Percentiles rank a stretch among this genome's conserved stretches.
Evolutionary conservation across 2,113 vertebrate species (phyloP).

Genomic region (Prolemur simus): DNA sequence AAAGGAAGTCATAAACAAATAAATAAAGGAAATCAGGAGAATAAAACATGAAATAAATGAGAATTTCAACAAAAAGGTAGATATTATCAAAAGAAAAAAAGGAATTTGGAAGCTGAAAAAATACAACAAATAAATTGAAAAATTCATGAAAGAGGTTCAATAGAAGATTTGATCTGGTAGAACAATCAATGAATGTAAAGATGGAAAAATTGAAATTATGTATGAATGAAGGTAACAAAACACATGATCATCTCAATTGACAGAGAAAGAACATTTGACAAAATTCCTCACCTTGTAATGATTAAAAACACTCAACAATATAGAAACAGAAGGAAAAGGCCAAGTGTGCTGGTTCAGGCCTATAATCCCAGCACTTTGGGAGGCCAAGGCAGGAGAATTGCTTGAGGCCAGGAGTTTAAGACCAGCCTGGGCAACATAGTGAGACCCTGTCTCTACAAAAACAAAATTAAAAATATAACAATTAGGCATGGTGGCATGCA

Average conservation of each 20-base stretch:
- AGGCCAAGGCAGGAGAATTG: too few relatives aligned
- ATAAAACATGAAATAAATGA: neutral
- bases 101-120: neutral
- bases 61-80: neutral
- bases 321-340: neutral
- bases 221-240: neutral
- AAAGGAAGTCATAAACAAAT: neutral
- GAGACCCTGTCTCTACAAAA: too few relatives aligned
- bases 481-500: too few relatives aligned
- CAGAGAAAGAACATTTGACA: neutral
- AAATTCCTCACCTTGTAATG: neutral
- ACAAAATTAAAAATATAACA: too few relatives aligned
- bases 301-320: neutral
- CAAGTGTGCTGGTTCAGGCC: too few relatives aligned
- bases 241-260: neutral
- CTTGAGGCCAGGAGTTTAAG: too few relatives aligned
- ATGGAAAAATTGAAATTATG: neutral
- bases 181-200: neutral
- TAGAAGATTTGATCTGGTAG: neutral
- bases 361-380: too few relatives aligned
- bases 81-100: neutral
- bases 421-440: too few relatives aligned
- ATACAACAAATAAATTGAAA: neutral
- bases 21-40: neutral
- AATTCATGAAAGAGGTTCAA: neutral